phyloP scores from a whole-genome alignment of 2,888 invertebrate species.

The Flexamia atlantica region DNA sequence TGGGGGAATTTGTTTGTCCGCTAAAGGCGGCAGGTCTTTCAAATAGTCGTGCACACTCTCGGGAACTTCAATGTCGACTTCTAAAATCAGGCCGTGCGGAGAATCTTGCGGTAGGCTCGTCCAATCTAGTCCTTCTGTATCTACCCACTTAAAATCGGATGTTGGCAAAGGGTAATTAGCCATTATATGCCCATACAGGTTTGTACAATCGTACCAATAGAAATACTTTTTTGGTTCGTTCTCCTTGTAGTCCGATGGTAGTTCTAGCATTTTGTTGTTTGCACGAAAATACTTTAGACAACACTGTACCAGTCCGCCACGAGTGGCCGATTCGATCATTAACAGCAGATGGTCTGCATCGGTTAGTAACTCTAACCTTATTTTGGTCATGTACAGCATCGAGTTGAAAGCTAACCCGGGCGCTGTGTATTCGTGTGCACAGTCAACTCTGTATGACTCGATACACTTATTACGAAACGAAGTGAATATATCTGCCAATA shows the following conservation, averaged over 20 bases:
- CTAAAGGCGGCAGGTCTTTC: background rate
- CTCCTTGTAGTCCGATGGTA: too few relatives aligned
- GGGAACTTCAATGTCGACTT: background rate
- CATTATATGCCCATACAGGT: too few relatives aligned
- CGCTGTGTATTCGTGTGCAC: constrained; percentile 49
- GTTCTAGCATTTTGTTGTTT: too few relatives aligned
- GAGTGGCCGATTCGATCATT: constrained; percentile 63
- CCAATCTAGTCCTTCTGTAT: too few relatives aligned
- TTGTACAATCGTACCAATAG: too few relatives aligned
- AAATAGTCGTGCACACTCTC: background rate
- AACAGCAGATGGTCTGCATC: constrained; percentile 61
- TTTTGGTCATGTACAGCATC: constrained; percentile 52
- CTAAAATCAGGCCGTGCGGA: background rate
- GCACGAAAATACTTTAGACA: constrained; percentile 27
- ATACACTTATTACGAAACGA: constrained; percentile 58
- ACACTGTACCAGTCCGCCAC: constrained; percentile 58
- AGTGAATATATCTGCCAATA: constrained; percentile 63
- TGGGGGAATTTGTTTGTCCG: background rate
- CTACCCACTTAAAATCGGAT: too few relatives aligned
- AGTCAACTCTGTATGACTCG: constrained; percentile 56
- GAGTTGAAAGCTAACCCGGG: constrained; percentile 52
- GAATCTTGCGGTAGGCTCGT: background rate
- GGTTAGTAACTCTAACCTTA: constrained; percentile 62
- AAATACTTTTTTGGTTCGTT: too few relatives aligned
- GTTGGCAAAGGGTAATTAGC: too few relatives aligned